Percentiles rank a stretch among this genome's conserved stretches.
phyloP scores from a whole-genome alignment of 2,888 invertebrate genomes.

The Orgyia antiqua region DNA sequence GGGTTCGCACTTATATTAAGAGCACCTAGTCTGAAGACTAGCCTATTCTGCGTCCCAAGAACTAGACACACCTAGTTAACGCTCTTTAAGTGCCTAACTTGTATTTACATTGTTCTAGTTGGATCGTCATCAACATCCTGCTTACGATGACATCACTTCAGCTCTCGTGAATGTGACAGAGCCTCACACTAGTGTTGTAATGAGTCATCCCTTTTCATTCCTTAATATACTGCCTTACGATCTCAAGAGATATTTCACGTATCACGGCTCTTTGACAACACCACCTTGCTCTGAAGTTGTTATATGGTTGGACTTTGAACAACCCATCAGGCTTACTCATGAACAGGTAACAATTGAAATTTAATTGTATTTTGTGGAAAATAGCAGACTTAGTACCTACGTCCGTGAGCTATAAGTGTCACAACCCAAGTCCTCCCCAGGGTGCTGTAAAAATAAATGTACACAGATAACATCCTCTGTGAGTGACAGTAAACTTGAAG shows the following conservation, averaged over 20 bases:
- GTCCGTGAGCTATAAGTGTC: too few species aligned
- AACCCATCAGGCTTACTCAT: constrained; percentile 82
- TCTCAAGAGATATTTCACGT: constrained; percentile 86
- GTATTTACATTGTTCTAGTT: constrained; percentile 41
- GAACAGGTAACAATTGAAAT: constrained; percentile 80
- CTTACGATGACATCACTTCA: constrained; percentile 79
- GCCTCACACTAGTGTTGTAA: constrained; percentile 66
- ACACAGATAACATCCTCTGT: too few species aligned
- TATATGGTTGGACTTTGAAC: constrained; percentile 89
- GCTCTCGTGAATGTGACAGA: constrained; percentile 75
- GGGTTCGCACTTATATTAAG: too few species aligned
- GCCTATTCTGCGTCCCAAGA: too few species aligned
- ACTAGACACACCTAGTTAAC: too few species aligned
- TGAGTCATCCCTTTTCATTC: constrained; percentile 72
- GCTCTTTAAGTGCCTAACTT: not conserved
- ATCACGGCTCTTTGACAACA: constrained; percentile 90
- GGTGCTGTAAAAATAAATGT: too few species aligned
- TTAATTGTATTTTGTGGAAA: too few species aligned
- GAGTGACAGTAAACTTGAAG: too few species aligned
- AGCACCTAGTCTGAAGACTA: too few species aligned
- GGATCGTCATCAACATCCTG: constrained; percentile 70
- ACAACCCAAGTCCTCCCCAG: too few species aligned
- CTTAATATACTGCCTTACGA: constrained; percentile 74
- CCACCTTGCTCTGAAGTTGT: constrained; percentile 92
- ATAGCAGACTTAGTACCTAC: too few species aligned